Evolutionary conservation across 2,113 vertebrate species (phyloP), one percentile per base, ranked within the genome.

Genomic region (Ceyx melanurus): DNA sequence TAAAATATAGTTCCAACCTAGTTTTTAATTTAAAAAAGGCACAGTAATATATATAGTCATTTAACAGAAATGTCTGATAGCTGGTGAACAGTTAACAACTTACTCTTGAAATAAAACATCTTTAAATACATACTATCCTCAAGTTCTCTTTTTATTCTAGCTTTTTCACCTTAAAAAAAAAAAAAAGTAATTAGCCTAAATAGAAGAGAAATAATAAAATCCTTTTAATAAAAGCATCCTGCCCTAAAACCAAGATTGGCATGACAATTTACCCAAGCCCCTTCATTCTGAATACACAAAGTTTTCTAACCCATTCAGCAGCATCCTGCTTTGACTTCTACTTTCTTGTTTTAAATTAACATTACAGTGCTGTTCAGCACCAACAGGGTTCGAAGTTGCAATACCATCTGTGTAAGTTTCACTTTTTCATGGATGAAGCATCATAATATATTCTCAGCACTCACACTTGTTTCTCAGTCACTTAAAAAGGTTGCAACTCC

Each of bases 1-100:
- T 95, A 60, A 94, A 95, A 93, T 89, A 85, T 14, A 94, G 35
- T 91, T 94, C 53, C 66, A 94, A 87, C 87, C 60, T 82, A 76
- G 75, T 89, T 92, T 96, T 97, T 80, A 93, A 48, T 94, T 50
- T 97, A 68, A 56, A 94, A 88, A 89, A 95, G 61, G 83, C 5
- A 54, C 56, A 45, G 50, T 73, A 42, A 94, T 57, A 73, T 46
- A 89, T 56, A 89, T 42, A 88, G 40, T 15, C 17, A 21, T 56
- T 54, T 94, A 76, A 78, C 48, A 96, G 89, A 96, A 96, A 94
- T 89, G 53, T 72, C 53, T 95, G 40, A 77, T 66, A 88, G 35
- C 66, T 87, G 58, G 28, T 87, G 94, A 85, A 87, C 66, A 90
- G 92, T 84, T 96, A 96, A 94, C 5, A 93, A 86, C 64, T 92